Evolutionary conservation across 2,888 invertebrate species (phyloP).

Genomic region (Escarpia spicata): DNA sequence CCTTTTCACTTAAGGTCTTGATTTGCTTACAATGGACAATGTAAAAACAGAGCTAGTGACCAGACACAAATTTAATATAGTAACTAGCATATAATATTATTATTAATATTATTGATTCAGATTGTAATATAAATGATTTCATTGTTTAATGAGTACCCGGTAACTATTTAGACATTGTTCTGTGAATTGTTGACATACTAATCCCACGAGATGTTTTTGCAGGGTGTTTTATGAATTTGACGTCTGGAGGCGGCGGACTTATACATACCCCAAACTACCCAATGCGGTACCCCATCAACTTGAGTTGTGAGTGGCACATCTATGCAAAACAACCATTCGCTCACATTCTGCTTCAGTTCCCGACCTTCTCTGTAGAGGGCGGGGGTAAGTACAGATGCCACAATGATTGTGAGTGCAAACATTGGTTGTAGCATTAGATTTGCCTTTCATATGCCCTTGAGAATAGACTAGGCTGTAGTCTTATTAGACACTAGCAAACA

Average conservation of each 20-base stretch:
- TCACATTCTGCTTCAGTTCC: conserved; percentile 89
- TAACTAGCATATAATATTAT: not conserved
- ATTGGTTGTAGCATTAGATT: conserved; percentile 14
- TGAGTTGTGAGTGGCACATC: conserved; percentile 95
- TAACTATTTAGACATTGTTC: conserved; percentile 69
- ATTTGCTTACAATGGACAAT: not conserved
- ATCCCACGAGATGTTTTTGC: conserved; percentile 39
- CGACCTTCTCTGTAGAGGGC: conserved; percentile 90
- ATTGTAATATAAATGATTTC: conserved; percentile 1
- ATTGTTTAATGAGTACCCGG: not conserved
- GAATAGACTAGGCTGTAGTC: conserved; percentile 44
- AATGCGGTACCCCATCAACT: conserved; percentile 78
- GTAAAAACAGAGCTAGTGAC: not conserved
- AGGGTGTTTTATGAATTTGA: conserved; percentile 93
- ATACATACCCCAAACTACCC: conserved; percentile 91
- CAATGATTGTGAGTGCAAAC: not conserved
- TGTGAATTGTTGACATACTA: conserved; percentile 73
- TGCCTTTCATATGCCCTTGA: conserved; percentile 45
- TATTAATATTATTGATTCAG: not conserved
- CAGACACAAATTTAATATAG: not conserved
- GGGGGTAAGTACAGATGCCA: conserved; percentile 54
- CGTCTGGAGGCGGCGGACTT: conserved; percentile 70
- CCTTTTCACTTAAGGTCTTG: too few relatives aligned
- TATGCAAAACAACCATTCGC: conserved; percentile 84
- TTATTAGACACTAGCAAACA: not conserved